Percentiles rank a stretch among this genome's conserved stretches.
phyloP scores from a whole-genome alignment of 1,140 invertebrate genomes.

The Lucilia sericata region DNA sequence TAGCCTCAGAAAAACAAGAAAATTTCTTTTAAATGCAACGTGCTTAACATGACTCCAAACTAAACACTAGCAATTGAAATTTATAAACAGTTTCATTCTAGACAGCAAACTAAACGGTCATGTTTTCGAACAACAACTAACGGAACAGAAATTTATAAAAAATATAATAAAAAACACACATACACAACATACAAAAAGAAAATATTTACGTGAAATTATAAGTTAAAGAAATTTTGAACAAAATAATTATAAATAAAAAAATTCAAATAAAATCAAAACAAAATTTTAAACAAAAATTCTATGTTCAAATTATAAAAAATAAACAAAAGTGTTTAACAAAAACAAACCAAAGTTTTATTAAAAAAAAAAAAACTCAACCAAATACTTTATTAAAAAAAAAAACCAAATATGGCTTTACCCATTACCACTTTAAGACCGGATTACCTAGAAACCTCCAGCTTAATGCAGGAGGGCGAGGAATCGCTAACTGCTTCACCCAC shows the following conservation, averaged over 20 bases:
- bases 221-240: background rate
- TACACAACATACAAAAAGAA: background rate
- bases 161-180: too few species aligned
- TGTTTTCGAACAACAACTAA: constrained; percentile 12
- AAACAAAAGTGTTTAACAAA: background rate
- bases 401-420: constrained; percentile 19
- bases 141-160: background rate
- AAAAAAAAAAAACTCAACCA: background rate
- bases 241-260: background rate
- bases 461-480: constrained; percentile 51
- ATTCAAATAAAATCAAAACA: background rate
- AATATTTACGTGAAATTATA: background rate
- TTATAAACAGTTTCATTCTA: constrained; percentile 34
- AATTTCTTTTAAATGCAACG: constrained; percentile 31
- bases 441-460: constrained; percentile 20
- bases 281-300: background rate
- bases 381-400: background rate
- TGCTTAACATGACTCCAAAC: constrained; percentile 33
- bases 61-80: background rate
- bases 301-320: background rate
- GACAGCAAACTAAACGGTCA: constrained; percentile 23
- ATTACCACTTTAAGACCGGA: background rate
- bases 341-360: background rate
- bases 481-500: constrained; percentile 60
- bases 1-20: background rate